These are phyloP conservation scores for Toxotes lorentzi DNA, from an alignment of 2,797 vertebrate species.

Conservation along the genomic window DNA sequence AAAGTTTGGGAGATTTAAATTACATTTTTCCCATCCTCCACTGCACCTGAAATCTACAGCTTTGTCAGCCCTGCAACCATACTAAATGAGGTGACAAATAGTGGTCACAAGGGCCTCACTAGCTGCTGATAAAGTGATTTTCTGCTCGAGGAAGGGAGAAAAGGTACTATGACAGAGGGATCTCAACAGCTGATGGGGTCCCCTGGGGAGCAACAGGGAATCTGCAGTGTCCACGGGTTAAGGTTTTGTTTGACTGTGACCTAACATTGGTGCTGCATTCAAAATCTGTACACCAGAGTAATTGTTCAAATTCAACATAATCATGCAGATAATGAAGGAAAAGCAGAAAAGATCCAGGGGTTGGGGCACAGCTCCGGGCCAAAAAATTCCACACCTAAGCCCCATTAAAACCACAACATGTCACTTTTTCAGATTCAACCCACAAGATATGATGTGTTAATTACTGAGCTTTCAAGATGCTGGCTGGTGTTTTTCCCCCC, in stretches of 20 bases:
- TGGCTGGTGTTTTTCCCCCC: neutral
- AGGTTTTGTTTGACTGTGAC: conserved; percentile 50
- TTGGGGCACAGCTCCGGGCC: too few species aligned
- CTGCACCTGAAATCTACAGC: conserved; percentile 47
- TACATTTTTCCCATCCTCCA: conserved; percentile 10
- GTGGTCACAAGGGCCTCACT: conserved; percentile 57
- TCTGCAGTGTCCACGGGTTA: conserved; percentile 53
- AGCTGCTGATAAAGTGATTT: conserved; percentile 71
- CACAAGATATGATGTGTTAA: neutral
- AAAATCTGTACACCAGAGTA: conserved; percentile 3
- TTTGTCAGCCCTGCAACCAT: conserved; percentile 55
- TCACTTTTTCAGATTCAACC: neutral
- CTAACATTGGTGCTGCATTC: conserved; percentile 13
- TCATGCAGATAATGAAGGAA: conserved; percentile 18
- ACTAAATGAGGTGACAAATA: conserved; percentile 67
- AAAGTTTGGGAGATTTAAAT: conserved; percentile 39
- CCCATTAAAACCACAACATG: neutral
- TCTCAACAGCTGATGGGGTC: conserved; percentile 66
- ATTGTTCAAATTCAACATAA: neutral
- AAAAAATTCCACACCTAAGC: neutral
- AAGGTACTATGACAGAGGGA: conserved; percentile 58
- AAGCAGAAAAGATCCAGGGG: neutral
- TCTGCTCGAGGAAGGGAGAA: conserved; percentile 55
- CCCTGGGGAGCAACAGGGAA: conserved; percentile 54
- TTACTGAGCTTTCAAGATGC: neutral